Conservation (phyloP, 1,140 invertebrate genomes). For the Steinernema feltiae region DNA sequence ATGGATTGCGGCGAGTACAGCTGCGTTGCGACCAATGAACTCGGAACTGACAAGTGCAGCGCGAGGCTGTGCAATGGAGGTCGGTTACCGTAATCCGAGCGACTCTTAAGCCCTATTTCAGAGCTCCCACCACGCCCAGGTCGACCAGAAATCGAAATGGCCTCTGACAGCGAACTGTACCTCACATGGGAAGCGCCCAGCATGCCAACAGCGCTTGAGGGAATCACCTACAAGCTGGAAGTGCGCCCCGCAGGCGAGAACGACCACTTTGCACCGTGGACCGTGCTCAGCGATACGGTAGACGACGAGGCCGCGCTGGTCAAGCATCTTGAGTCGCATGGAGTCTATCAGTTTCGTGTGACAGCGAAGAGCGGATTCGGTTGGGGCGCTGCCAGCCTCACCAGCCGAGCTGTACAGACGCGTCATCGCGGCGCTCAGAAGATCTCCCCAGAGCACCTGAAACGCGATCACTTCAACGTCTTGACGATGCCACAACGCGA, state of each 20-base stretch:
- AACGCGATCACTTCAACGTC: slow-evolving; percentile 38
- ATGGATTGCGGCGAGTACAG: slow-evolving; percentile 80
- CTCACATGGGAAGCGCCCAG: slow-evolving; percentile 71
- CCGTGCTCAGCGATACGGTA: slow-evolving; percentile 76
- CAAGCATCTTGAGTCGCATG: slow-evolving; percentile 70
- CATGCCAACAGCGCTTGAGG: slow-evolving; percentile 67
- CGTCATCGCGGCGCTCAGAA: slow-evolving; percentile 40
- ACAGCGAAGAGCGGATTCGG: slow-evolving; percentile 83
- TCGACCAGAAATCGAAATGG: slow-evolving; percentile 73
- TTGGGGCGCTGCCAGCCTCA: slow-evolving; percentile 60
- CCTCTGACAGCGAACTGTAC: slow-evolving; percentile 78
- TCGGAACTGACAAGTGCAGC: slow-evolving; percentile 61
- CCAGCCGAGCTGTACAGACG: slow-evolving; percentile 58
- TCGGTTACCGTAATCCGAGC: slow-evolving; percentile 18
- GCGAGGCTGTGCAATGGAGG: slow-evolving; percentile 62
- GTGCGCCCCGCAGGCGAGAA: slow-evolving; percentile 62
- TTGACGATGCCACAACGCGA: slow-evolving; percentile 42
- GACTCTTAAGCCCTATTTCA: slow-evolving; percentile 59
- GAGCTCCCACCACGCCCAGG: slow-evolving; percentile 74
- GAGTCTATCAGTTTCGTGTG: slow-evolving; percentile 67
- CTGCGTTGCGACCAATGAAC: slow-evolving; percentile 80
- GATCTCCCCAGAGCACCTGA: slow-evolving; percentile 17
- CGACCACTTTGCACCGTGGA: slow-evolving; percentile 66
- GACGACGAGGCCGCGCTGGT: slow-evolving; percentile 87
- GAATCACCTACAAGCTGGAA: slow-evolving; percentile 69